Evolutionary conservation across 2,888 invertebrate genomes (phyloP), one percentile per base, ranked within the genome.

Genomic region (Laothoe populi): DNA sequence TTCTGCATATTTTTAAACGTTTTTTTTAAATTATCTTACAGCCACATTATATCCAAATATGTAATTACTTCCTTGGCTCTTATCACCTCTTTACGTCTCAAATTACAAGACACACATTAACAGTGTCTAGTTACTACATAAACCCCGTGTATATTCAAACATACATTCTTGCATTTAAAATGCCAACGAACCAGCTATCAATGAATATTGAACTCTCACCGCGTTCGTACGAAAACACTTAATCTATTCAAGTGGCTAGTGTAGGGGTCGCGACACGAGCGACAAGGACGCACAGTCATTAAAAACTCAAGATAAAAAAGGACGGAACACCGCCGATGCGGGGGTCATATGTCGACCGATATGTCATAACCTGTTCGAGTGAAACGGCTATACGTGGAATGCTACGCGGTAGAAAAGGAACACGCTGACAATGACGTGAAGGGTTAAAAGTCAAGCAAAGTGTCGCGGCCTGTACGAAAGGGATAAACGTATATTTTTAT

Each of bases 171-270:
- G 86, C 83, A 88, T 89, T 84, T 86, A 74, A 87, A 90, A 90
- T 85, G 85, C 87, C 85, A 88, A 86, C 82, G 86, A 84, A 89
- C 87, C 75, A 71, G 75, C 86, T 90, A 92, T 91, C 91, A 88
- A 87, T 91, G 86, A 90, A 88, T 92, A 92, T 87, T 90, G 88
- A 90, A 90, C 89, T 77, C 86, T 73, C 70, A 77, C 76, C 67
- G 79, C 81, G 45, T 53, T 83, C 81, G 78, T 83, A 88, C 88
- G 86, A 92, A 92, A 91, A 91, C 91, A 91, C 90, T 87, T 91
- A 92, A 92, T 92, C 92, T 92, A 92, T 92, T 92, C 90, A 89
- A 88, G 86, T 87, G 87, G 88, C 89, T 90, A 91, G 90, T 81
- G 83, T 82, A 78, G 84, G 88, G 92, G 92, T 91, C 92, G 87